Evolutionary conservation across 2,797 vertebrate species (phyloP).

Genomic region (Apodemus agrarius): DNA sequence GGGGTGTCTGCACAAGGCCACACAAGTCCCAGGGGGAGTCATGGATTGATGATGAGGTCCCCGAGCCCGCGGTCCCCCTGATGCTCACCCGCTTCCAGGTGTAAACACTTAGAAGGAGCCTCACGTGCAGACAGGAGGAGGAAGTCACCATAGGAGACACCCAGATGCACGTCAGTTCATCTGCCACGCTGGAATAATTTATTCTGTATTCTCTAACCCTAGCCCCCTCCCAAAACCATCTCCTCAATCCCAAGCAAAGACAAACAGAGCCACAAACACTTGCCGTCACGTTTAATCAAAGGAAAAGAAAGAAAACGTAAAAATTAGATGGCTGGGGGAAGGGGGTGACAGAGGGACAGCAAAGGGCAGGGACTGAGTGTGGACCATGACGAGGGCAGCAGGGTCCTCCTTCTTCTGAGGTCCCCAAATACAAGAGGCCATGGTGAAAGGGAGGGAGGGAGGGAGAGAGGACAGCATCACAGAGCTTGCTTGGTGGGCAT

Average conservation of each 20-base stretch:
- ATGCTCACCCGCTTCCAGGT: not conserved
- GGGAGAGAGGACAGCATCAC: not conserved
- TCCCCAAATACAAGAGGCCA: not conserved
- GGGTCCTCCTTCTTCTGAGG: not conserved
- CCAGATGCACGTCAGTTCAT: not conserved
- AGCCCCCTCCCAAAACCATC: not conserved
- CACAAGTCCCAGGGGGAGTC: not conserved
- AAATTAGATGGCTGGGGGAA: not conserved
- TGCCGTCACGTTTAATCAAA: slow-evolving; percentile 74
- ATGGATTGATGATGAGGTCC: not conserved
- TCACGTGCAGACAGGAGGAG: not conserved
- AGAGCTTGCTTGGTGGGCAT: not conserved
- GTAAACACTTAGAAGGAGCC: not conserved
- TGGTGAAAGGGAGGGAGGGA: not conserved
- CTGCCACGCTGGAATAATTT: not conserved
- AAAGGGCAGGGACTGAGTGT: not conserved
- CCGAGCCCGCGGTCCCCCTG: rapidly evolving
- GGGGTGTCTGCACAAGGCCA: not conserved
- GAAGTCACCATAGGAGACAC: not conserved
- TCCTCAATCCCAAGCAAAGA: not conserved
- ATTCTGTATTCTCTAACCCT: not conserved
- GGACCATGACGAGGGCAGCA: not conserved
- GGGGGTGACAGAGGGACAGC: not conserved
- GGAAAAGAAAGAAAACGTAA: slow-evolving; percentile 52
- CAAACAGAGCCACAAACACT: slow-evolving; percentile 6